Base-by-base conservation (phyloP, 2,113 vertebrate genomes). In the Thinocorus orbignyianus region DNA sequence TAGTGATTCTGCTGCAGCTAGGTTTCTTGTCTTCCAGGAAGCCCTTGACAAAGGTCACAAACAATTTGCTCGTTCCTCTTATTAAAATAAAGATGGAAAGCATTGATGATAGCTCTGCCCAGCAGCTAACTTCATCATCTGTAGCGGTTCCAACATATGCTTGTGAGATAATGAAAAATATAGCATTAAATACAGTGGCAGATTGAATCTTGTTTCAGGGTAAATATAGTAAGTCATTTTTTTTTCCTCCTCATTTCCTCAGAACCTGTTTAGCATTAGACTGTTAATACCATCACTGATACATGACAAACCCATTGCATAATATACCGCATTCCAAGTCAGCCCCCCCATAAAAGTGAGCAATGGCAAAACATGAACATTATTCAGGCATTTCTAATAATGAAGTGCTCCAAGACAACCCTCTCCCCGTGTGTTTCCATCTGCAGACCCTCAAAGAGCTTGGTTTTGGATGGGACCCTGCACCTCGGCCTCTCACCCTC, bases 21-120 rank as follows among this genome's bases (percentile, higher is more conserved):
- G 90, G 91, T 96, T 97, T 97, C 97, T 97, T 98, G 97, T 98
- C 98, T 98, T 97, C 95, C 93, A 97, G 74, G 94, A 98, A 98
- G 99, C 98, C 99, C 98, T 99, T 99, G 98, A 99, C 98, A 99
- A 99, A 99, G 99, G 99, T 99, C 99, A 99, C 97, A 98, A 98
- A 98, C 98, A 98, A 98, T 99, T 98, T 98, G 97, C 97, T 97
- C 96, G 23, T 97, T 98, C 97, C 94, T 98, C 96, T 99, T 99
- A 99, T 98, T 98, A 98, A 98, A 98, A 98, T 98, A 97, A 98
- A 98, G 98, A 98, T 96, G 96, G 97, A 98, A 98, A 97, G 96
- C 98, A 92, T 16, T 97, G 98, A 98, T 98, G 98, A 99, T 98
- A 97, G 98, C 97, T 98, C 97, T 99, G 98, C 98, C 99, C 98